Percentiles rank a stretch among this genome's conserved stretches.
These are phyloP conservation scores for Nycticryphes semicollaris DNA, from an alignment of 2,113 vertebrate genomes.

Conservation along the genomic window DNA sequence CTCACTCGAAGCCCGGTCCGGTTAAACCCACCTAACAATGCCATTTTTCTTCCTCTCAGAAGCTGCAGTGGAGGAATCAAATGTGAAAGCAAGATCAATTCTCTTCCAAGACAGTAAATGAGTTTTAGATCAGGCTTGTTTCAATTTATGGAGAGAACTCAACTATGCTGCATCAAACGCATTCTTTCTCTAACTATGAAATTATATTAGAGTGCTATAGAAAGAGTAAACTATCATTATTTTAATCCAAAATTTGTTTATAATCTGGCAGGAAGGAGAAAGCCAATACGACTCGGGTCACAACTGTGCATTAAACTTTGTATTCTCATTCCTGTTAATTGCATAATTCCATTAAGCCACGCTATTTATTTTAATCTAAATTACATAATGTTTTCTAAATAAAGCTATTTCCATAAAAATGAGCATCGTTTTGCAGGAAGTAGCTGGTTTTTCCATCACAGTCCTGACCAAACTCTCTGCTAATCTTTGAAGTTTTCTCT, in stretches of 20 bases:
- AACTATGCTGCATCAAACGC: constrained; percentile 13
- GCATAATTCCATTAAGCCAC: neutral
- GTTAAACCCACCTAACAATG: constrained; percentile 38
- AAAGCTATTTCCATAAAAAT: neutral
- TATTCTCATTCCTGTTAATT: neutral
- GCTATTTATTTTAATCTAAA: neutral
- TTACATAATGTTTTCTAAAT: neutral
- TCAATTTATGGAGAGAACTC: constrained; percentile 62
- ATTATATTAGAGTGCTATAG: constrained; percentile 29
- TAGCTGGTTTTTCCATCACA: neutral
- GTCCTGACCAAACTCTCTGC: neutral
- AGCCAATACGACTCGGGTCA: neutral
- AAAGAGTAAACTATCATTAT: constrained; percentile 15
- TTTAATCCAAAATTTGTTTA: constrained; percentile 17
- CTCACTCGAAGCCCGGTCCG: neutral
- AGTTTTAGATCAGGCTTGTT: constrained; percentile 66
- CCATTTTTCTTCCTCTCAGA: constrained; percentile 71
- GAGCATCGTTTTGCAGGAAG: neutral
- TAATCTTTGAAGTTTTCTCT: neutral
- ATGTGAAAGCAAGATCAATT: constrained; percentile 81
- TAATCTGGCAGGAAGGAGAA: neutral
- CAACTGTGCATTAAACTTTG: neutral
- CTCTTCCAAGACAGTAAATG: constrained; percentile 68
- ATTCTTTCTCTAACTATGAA: constrained; percentile 21
- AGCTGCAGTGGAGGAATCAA: constrained; percentile 68